Conservation (phyloP, 2,113 vertebrate species). For the Syrrhaptes paradoxus region DNA sequence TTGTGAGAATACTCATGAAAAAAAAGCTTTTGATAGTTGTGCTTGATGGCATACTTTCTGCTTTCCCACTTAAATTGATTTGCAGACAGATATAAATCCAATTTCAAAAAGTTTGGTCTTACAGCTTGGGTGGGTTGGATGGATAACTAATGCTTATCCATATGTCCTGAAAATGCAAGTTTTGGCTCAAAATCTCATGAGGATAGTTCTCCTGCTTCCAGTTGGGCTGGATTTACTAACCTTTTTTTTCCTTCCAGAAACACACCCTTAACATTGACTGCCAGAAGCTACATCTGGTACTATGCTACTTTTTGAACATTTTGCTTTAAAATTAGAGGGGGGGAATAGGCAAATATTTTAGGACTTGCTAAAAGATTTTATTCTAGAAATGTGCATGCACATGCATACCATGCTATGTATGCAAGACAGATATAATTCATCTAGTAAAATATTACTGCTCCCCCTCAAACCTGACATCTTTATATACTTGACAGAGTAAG, state of each 20-base stretch:
- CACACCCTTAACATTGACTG: constrained; percentile 29
- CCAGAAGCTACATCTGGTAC: constrained; percentile 61
- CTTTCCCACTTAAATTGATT: not conserved
- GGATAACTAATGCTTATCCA: constrained; percentile 9
- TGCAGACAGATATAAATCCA: constrained; percentile 10
- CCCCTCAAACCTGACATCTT: not conserved
- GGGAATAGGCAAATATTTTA: constrained; percentile 19
- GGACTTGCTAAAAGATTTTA: constrained; percentile 26
- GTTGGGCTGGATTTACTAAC: constrained; percentile 7
- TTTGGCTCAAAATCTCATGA: constrained; percentile 42
- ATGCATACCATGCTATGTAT: not conserved
- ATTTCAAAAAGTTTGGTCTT: constrained; percentile 5
- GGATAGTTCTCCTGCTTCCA: constrained; percentile 39
- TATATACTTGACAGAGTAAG: not conserved
- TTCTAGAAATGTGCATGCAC: not conserved
- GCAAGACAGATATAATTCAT: not conserved
- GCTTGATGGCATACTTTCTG: not conserved
- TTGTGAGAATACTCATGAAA: not conserved
- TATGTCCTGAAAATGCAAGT: constrained; percentile 15
- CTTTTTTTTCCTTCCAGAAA: constrained; percentile 34
- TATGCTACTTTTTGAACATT: constrained; percentile 28
- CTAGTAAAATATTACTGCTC: not conserved
- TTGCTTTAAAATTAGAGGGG: constrained; percentile 43
- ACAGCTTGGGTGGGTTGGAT: constrained; percentile 25
- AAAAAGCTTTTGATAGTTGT: not conserved